A percentile compares a stretch with the other conserved stretches of the same genome.
Evolutionary conservation across 2,888 invertebrate genomes (phyloP).

Genomic region (Spilarctia lutea): DNA sequence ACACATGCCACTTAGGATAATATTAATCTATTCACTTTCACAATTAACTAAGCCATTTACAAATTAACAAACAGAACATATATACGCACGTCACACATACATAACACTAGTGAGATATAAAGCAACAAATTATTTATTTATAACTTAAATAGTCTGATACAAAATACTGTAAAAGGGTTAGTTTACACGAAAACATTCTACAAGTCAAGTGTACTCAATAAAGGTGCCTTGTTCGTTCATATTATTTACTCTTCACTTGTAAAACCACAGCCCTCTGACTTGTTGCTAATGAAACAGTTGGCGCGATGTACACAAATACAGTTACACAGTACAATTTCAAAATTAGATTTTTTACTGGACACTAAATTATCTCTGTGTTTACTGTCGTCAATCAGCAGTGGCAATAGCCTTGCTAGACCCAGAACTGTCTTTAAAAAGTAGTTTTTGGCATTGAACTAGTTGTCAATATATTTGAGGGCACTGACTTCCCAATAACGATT

Average conservation of each 20-base stretch:
- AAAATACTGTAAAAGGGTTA: background rate
- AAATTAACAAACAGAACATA: background rate
- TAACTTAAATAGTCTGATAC: background rate
- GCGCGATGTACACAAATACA: conserved; percentile 1
- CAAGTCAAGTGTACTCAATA: conserved; percentile 15
- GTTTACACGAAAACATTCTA: background rate
- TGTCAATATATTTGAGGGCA: too few relatives aligned
- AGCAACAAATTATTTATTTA: background rate
- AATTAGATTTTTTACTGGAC: background rate
- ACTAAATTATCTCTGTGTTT: too few relatives aligned
- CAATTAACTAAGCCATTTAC: too few relatives aligned
- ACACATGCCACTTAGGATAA: too few relatives aligned
- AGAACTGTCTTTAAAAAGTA: too few relatives aligned
- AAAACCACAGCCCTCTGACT: conserved; percentile 24
- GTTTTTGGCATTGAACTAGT: too few relatives aligned
- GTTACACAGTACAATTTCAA: background rate
- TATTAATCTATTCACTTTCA: too few relatives aligned
- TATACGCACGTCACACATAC: background rate
- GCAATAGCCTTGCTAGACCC: too few relatives aligned
- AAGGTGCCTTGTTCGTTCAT: conserved; percentile 15
- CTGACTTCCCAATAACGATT: too few relatives aligned
- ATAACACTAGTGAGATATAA: background rate
- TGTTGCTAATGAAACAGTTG: conserved; percentile 41
- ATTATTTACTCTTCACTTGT: conserved; percentile 25
- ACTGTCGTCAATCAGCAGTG: too few relatives aligned